Conservation (phyloP, 2,113 vertebrate genomes). For the Ctenomys sociabilis region DNA sequence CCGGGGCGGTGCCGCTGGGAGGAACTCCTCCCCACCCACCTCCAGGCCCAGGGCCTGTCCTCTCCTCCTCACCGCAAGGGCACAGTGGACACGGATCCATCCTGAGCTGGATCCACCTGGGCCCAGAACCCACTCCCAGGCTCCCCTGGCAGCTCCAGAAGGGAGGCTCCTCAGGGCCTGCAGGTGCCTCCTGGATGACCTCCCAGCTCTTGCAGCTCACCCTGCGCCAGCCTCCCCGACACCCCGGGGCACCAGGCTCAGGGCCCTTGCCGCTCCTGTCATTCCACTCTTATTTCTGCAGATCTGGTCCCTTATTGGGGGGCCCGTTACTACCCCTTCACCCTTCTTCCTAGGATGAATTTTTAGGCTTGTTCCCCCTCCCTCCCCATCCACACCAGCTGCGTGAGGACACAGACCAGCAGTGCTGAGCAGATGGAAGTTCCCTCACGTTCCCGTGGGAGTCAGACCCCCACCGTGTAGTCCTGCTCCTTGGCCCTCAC, state of each 20-base stretch:
- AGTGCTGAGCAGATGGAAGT: background rate
- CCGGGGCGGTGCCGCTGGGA: background rate
- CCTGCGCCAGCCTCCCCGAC: background rate
- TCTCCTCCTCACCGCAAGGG: background rate
- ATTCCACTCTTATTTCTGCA: background rate
- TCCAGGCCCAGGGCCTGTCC: background rate
- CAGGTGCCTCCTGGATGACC: background rate
- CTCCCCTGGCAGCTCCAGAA: background rate
- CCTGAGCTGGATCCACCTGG: too few relatives aligned
- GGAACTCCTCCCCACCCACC: background rate
- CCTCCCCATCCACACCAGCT: background rate
- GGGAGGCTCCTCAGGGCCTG: background rate
- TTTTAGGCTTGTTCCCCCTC: background rate
- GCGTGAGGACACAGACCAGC: background rate
- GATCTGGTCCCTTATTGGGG: background rate
- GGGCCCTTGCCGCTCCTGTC: background rate
- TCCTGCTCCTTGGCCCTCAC: too few relatives aligned
- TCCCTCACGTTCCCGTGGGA: accelerated
- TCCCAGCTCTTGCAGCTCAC: too few relatives aligned
- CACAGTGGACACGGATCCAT: background rate
- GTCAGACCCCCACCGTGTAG: accelerated
- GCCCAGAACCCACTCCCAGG: background rate
- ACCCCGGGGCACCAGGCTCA: background rate
- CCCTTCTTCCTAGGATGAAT: accelerated
- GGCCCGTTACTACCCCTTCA: too few relatives aligned